Base-by-base conservation (phyloP, 2,888 invertebrate species). In the Megaustenia siamemsis region DNA sequence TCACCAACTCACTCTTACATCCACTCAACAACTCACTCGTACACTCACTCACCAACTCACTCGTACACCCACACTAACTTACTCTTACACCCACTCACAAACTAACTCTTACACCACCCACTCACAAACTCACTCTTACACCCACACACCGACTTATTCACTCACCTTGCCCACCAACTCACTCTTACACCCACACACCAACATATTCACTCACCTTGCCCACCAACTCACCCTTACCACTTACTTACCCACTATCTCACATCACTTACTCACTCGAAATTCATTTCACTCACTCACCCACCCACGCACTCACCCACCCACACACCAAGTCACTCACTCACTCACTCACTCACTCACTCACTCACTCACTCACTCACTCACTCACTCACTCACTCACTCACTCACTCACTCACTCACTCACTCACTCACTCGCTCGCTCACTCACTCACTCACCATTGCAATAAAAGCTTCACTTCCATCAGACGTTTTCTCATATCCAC, bases 271-370 rank as follows among this genome's bases (percentile, higher is more conserved):
- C 10, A 32, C 78, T 63, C 24, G 35, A 60, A n/a, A 32, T 49
- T 15, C 49, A 6, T 49, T 15, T 49, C 15, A 10, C 6, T 10
- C 49, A 49, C 40, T 43, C 66, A n/a, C 66, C 21, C 40, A 43
- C 28, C 24, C 66, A 43, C 79, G 6, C 24, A 12, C 66, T 15
- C 66, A 53, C 53, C 35, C 53, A 32, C 77, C n/a, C 8, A 10
- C 56, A 8, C 56, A 10, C 56, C 21, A 53, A 53, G 56, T 32
- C 77, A 53, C 28, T 21, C 21, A 28, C 40, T 63, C 79, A 38
- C 21, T 66, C 79, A 40, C 43, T 63, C 66, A 43, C 68, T 66
- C 79, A 66, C 69, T 69, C 69, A 60, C 6, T 68, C 38, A 60
- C 35, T 35, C 38, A 63, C 18, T 15, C 79, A 43, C 40, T 43